These are phyloP conservation scores for Nephrotoma flavescens DNA, from an alignment of 2,888 invertebrate species.

Conservation along the genomic window DNA sequence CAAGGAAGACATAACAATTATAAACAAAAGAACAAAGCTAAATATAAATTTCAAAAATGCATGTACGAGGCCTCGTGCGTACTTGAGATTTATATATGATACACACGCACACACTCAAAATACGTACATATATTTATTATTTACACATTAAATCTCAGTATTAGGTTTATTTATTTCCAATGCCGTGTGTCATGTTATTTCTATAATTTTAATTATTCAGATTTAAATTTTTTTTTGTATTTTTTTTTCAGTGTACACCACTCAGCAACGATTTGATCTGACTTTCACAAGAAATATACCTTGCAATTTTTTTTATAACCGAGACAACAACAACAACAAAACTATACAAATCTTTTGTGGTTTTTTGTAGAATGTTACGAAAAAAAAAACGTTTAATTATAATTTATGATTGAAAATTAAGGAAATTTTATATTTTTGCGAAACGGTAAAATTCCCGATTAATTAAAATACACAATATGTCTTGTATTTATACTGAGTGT, in stretches of 20 bases:
- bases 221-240: neutral
- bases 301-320: neutral
- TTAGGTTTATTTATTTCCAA: neutral
- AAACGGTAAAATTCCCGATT: neutral
- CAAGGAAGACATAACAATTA: neutral
- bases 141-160: neutral
- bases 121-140: neutral
- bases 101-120: neutral
- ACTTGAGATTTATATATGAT: neutral
- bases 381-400: neutral
- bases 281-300: neutral
- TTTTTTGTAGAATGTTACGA: neutral
- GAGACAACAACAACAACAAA: neutral
- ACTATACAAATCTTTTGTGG: neutral
- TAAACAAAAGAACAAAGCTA: neutral
- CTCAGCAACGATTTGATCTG: neutral
- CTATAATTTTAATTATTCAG: neutral
- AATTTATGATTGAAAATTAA: neutral
- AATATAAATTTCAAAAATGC: neutral
- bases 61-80: neutral
- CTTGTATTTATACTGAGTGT: neutral
- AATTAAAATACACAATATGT: neutral
- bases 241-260: neutral
- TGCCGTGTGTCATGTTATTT: neutral
- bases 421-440: neutral